phyloP scores from a whole-genome alignment of 2,113 vertebrate species.

The Boleophthalmus pectinirostris region DNA sequence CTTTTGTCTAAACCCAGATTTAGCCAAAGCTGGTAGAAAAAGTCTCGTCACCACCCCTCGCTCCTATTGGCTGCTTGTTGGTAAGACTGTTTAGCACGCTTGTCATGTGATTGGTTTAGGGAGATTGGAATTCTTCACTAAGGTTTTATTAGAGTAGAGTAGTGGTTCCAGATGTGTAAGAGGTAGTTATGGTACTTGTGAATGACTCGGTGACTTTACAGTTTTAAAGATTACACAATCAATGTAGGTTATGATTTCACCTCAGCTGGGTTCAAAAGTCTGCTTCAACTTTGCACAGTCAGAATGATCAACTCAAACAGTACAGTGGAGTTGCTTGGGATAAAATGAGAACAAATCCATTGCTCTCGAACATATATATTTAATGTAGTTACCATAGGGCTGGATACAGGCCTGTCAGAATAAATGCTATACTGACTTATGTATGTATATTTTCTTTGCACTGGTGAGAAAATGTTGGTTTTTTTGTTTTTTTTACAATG shows the following conservation, averaged over 20 bases:
- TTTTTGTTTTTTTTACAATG: too few relatives aligned
- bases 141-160: conserved; percentile 16
- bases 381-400: too few relatives aligned
- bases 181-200: neutral
- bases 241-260: neutral
- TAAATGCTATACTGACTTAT: too few relatives aligned
- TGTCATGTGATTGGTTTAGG: conserved; percentile 27
- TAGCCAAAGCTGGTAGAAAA: conserved; percentile 9
- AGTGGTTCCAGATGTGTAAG: conserved; percentile 65
- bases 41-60: conserved; percentile 46
- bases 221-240: conserved; percentile 1
- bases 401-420: too few relatives aligned
- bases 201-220: neutral
- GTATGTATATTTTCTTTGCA: too few relatives aligned
- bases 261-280: neutral
- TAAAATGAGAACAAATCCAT: neutral
- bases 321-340: neutral
- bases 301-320: neutral
- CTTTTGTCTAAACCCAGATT: neutral
- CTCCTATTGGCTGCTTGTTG: conserved; percentile 57
- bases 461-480: too few relatives aligned
- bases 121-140: conserved; percentile 38
- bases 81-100: conserved; percentile 9
- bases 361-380: too few relatives aligned
- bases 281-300: neutral